Percentiles rank a stretch among this genome's conserved stretches.
Conservation (phyloP, 2,888 invertebrate species). For the Spicauda simplicius region DNA sequence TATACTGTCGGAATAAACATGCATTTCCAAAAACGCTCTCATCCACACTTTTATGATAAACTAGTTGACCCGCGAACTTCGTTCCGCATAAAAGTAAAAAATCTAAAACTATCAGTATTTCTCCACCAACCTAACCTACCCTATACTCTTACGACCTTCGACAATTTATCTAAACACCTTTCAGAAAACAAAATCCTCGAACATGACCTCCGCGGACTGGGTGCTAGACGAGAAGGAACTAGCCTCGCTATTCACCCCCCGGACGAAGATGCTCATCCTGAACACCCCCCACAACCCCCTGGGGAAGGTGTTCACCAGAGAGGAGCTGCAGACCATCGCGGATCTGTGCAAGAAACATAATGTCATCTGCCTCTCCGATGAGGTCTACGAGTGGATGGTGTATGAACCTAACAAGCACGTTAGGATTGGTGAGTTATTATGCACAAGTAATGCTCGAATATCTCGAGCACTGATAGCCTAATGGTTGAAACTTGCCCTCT, state of each 20-base stretch:
- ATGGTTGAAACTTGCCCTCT: too few species aligned
- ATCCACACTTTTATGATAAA: too few species aligned
- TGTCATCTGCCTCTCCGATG: slow-evolving; percentile 96
- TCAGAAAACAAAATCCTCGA: slow-evolving; percentile 73
- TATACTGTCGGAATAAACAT: too few species aligned
- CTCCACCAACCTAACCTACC: too few species aligned
- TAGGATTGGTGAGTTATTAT: slow-evolving; percentile 90
- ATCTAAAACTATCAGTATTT: too few species aligned
- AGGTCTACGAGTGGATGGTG: slow-evolving; percentile 99
- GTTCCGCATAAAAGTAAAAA: too few species aligned
- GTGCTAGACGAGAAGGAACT: slow-evolving; percentile 93
- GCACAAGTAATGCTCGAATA: neutral
- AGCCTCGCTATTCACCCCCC: slow-evolving; percentile 90
- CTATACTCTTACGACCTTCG: too few species aligned
- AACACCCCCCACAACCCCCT: slow-evolving; percentile 99
- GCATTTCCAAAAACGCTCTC: too few species aligned
- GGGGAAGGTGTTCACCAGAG: slow-evolving; percentile 92
- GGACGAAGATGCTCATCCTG: slow-evolving; percentile 97
- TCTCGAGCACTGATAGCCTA: too few species aligned
- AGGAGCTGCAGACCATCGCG: slow-evolving; percentile 92
- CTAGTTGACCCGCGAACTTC: too few species aligned
- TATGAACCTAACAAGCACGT: slow-evolving; percentile 93
- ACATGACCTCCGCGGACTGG: slow-evolving; percentile 93
- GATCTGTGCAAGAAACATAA: slow-evolving; percentile 96
- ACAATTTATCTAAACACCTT: too few species aligned